These are phyloP conservation scores for Andrena bucephala DNA, from an alignment of 2,888 invertebrate species.

Conservation along the genomic window DNA sequence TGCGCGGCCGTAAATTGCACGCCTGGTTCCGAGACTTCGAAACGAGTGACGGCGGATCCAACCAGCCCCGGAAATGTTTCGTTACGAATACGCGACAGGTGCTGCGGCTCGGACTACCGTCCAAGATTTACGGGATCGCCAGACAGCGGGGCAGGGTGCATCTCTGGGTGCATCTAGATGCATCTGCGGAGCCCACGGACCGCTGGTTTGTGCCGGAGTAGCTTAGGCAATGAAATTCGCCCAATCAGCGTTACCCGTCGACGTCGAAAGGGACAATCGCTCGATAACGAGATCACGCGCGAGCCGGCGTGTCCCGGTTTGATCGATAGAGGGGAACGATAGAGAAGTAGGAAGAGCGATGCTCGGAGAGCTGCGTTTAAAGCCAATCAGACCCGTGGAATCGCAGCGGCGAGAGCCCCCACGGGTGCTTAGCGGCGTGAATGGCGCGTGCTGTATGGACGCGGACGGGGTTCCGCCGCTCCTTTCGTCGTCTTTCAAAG, in stretches of 20 bases:
- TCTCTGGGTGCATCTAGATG: too few species aligned
- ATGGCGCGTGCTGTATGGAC: slow-evolving; percentile 58
- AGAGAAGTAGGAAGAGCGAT: not conserved
- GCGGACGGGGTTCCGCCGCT: slow-evolving; percentile 27
- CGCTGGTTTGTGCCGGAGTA: not conserved
- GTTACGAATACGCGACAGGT: slow-evolving; percentile 30
- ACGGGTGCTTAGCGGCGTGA: slow-evolving; percentile 50
- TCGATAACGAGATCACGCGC: slow-evolving; percentile 38
- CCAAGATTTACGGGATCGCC: slow-evolving; percentile 14
- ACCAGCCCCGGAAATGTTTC: slow-evolving; percentile 9
- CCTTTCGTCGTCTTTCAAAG: slow-evolving; percentile 51
- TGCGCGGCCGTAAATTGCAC: slow-evolving; percentile 26
- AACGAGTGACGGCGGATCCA: slow-evolving; percentile 2
- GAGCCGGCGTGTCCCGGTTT: not conserved
- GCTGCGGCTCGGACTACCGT: not conserved
- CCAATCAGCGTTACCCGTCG: not conserved
- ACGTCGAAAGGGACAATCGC: slow-evolving; percentile 15
- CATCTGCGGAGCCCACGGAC: too few species aligned
- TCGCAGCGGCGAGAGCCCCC: slow-evolving; percentile 31
- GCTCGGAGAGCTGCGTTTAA: slow-evolving; percentile 35
- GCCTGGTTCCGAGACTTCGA: slow-evolving; percentile 23
- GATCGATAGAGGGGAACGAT: slow-evolving; percentile 28
- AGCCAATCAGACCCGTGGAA: slow-evolving; percentile 51
- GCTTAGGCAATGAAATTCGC: not conserved
- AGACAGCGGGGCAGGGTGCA: not conserved